These are phyloP conservation scores for Cryptocephalus primarius DNA, from an alignment of 2,888 invertebrate genomes.

Conservation along the genomic window DNA sequence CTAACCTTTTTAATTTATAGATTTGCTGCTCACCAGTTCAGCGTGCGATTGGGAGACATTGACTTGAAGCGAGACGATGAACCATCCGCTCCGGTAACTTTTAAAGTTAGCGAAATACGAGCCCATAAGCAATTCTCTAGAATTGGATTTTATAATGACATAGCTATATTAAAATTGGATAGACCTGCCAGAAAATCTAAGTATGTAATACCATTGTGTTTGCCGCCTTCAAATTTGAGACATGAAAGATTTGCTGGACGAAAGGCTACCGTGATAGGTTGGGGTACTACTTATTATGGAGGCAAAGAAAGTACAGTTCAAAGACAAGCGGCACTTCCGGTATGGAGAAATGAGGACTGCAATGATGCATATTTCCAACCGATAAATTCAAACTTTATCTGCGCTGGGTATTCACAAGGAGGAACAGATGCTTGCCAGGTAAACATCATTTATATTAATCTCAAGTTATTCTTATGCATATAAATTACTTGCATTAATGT, in stretches of 20 bases:
- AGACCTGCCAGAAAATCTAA: constrained; percentile 68
- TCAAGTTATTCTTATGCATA: neutral
- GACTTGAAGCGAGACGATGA: constrained; percentile 77
- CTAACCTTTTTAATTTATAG: constrained; percentile 36
- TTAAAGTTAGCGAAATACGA: constrained; percentile 63
- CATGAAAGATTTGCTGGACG: constrained; percentile 59
- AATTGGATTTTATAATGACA: constrained; percentile 90
- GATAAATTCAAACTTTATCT: constrained; percentile 80
- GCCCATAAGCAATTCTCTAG: constrained; percentile 80
- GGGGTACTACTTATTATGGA: constrained; percentile 86
- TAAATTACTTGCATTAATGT: neutral
- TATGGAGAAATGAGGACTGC: constrained; percentile 85
- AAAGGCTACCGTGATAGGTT: constrained; percentile 79
- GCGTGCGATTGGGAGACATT: constrained; percentile 79
- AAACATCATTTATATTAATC: constrained; percentile 8
- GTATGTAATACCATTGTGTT: constrained; percentile 78
- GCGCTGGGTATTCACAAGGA: constrained; percentile 80
- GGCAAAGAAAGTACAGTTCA: constrained; percentile 81
- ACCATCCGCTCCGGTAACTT: constrained; percentile 72
- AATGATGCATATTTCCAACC: constrained; percentile 87
- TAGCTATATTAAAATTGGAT: constrained; percentile 71
- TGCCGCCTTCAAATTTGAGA: constrained; percentile 52
- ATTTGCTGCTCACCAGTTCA: constrained; percentile 80
- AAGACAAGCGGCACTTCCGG: constrained; percentile 72
- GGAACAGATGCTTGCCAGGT: constrained; percentile 92